Percentiles rank a stretch among this genome's conserved stretches.
These are phyloP conservation scores for Thunnus albacares DNA, from an alignment of 2,797 vertebrate species.

Conservation along the genomic window DNA sequence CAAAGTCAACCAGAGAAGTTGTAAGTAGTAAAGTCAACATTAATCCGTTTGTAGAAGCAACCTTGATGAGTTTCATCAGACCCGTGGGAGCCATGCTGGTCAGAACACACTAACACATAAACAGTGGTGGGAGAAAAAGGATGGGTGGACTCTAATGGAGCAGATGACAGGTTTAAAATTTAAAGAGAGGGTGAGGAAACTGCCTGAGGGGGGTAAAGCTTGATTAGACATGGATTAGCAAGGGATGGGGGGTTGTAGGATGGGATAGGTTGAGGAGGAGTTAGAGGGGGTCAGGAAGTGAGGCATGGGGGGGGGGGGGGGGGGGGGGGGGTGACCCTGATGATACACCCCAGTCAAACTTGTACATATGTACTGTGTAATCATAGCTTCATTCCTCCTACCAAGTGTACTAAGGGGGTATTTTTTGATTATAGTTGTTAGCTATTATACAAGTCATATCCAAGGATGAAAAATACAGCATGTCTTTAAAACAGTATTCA, in stretches of 20 bases:
- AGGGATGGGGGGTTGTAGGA: conserved; percentile 19
- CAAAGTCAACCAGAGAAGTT: no score
- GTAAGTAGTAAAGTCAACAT: no score
- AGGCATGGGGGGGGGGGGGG: background rate
- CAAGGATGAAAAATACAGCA: background rate
- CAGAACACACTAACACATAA: conserved; percentile 14
- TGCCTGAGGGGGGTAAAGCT: conserved; percentile 28
- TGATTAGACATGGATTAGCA: conserved; percentile 69
- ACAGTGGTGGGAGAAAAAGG: conserved; percentile 32
- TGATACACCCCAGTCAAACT: conserved; percentile 16
- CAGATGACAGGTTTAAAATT: conserved; percentile 74
- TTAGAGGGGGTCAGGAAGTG: conserved; percentile 36
- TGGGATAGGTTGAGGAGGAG: conserved; percentile 36
- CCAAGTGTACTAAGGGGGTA: background rate
- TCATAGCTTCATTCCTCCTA: background rate
- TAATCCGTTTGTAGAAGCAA: no score
- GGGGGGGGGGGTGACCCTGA: conserved; percentile 3
- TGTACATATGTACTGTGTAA: conserved; percentile 19
- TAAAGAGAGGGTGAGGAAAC: conserved; percentile 51
- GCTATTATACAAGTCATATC: background rate
- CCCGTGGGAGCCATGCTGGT: background rate
- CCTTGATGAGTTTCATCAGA: background rate
- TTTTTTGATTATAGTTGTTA: background rate
- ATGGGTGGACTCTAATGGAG: conserved; percentile 65
- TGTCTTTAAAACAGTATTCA: background rate